Evolutionary conservation across 2,797 vertebrate species (phyloP).

Genomic region (Botia almorhae): DNA sequence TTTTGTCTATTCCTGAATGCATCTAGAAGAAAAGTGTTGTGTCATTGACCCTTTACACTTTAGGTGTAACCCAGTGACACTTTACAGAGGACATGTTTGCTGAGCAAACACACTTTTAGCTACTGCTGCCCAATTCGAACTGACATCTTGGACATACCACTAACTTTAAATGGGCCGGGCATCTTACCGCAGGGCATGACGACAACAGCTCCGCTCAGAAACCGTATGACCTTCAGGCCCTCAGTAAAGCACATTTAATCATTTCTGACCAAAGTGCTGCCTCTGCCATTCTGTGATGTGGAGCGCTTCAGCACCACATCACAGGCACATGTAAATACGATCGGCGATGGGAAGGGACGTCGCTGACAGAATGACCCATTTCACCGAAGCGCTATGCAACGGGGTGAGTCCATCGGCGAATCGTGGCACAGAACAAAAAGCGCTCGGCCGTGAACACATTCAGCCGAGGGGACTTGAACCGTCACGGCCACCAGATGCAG

Average conservation of each 20-base stretch:
- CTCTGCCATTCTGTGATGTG: conserved; percentile 69
- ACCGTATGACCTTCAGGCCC: conserved; percentile 71
- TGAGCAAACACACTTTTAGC: conserved; percentile 53
- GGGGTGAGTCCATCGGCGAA: conserved; percentile 43
- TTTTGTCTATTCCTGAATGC: no score
- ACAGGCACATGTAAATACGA: conserved; percentile 48
- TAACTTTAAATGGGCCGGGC: conserved; percentile 48
- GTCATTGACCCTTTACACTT: conserved; percentile 21
- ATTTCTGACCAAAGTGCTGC: conserved; percentile 77
- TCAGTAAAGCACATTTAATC: conserved; percentile 73
- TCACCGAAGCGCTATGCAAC: conserved; percentile 22
- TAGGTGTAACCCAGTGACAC: conserved; percentile 27
- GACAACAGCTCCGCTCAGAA: conserved; percentile 25
- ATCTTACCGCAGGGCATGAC: conserved; percentile 43
- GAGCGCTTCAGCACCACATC: conserved; percentile 52
- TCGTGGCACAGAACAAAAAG: conserved; percentile 50
- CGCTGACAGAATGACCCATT: conserved; percentile 59
- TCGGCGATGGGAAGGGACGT: conserved; percentile 30
- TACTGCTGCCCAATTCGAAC: conserved; percentile 23
- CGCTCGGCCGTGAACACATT: conserved; percentile 49
- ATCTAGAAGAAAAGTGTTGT: background rate
- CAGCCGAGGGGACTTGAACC: conserved; percentile 44
- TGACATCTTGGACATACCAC: conserved; percentile 46
- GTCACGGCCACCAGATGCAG: conserved; percentile 51
- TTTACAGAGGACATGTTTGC: conserved; percentile 39